Base-by-base conservation (phyloP, 1,140 invertebrate species). In the Diabrotica undecimpunctata region DNA sequence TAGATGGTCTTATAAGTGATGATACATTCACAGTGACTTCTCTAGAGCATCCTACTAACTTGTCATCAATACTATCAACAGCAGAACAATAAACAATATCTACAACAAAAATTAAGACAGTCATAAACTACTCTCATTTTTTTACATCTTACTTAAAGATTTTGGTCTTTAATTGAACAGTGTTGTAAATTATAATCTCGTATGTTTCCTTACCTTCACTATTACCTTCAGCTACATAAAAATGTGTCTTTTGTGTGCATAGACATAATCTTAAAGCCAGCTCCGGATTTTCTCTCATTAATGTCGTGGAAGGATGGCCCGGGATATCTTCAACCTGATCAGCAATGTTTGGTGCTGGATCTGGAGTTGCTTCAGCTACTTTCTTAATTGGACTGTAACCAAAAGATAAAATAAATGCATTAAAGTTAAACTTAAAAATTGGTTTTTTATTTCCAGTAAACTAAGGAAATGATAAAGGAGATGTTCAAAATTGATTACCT, bases 1-100 rank as follows among this genome's bases (percentile, higher is more conserved):
- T 85, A 54, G 92, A 91, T 2, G 94, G 88, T 41, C 94, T 82
- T 12, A 90, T 79, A 77, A 94, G 83, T 54, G 82, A 66, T 13
- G 55, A 61, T 55, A 35, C 53, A 50, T 41, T 61, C 25, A 64
- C 41, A 59, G 71, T 63, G 7, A 77, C 70, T 54, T 68, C 53
- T 66, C 70, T 72, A 69, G 68, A 75, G 64, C 77, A 78, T n/a
- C 77, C 77, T 37, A 78, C 67, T 10, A 75, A 46, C 65, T 72
- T 70, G 25, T 75, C 72, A 62, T 62, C 70, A 46, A 78, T 71
- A 61, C 61, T 72, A 65, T 78, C 76, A 9, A 77, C 61, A 7
- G 73, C 76, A 46, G 66, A 72, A 63, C 76, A 78, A 61, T 70
- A 74, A 46, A 72, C 56, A 10, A 46, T 55, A 39, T 68, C 72